Percentiles rank a stretch among this genome's conserved stretches.
phyloP scores from a whole-genome alignment of 2,888 invertebrate species.

The Megaustenia siamemsis region DNA sequence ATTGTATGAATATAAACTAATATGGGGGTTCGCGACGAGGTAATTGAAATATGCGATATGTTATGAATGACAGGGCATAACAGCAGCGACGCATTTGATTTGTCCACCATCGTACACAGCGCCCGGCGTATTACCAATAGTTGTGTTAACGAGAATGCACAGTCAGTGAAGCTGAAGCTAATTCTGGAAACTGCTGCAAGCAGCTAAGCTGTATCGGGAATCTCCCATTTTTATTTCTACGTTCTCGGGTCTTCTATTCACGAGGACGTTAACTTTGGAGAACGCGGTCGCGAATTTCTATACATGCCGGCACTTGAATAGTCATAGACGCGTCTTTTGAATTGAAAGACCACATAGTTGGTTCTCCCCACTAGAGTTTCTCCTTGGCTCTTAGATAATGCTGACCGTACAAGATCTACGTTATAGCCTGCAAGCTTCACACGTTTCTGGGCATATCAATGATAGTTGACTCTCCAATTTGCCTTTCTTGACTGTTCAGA shows the following conservation, averaged over 20 bases:
- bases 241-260: neutral
- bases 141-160: neutral
- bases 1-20: constrained; percentile 19
- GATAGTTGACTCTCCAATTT: too few species aligned
- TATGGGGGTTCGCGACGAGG: neutral
- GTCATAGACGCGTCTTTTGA: constrained; percentile 20
- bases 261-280: neutral
- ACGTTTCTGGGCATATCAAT: too few species aligned
- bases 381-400: too few species aligned
- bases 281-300: constrained; percentile 13
- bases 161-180: constrained; percentile 30
- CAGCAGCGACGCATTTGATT: neutral
- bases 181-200: constrained; percentile 7
- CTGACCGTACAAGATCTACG: too few species aligned
- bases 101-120: neutral
- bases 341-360: neutral
- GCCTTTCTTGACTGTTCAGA: too few species aligned
- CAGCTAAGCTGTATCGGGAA: constrained; percentile 14
- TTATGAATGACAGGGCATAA: neutral
- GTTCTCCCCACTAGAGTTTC: neutral
- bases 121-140: constrained; percentile 25
- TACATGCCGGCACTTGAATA: neutral
- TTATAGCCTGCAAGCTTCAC: too few species aligned
- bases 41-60: constrained; percentile 2
- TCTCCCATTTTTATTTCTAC: neutral